Percentiles rank a stretch among this genome's conserved stretches.
Evolutionary conservation across 2,113 vertebrate species (phyloP).

Genomic region (Hypomesus transpacificus): DNA sequence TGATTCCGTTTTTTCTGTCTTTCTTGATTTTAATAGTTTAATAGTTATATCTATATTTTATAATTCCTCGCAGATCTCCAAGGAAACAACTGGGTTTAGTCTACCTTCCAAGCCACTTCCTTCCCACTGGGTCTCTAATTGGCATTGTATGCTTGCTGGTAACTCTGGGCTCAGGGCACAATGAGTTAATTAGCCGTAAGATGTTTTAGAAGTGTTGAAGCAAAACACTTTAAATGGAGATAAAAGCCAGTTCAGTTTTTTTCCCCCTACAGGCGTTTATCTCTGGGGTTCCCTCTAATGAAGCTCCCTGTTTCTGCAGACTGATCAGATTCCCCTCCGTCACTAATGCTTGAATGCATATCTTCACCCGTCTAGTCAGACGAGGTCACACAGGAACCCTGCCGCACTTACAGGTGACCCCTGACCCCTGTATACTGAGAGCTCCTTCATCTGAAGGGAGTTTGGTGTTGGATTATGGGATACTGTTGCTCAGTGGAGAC

Average conservation of each 20-base stretch:
- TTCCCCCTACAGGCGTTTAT: constrained; percentile 40
- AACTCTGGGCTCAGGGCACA: constrained; percentile 29
- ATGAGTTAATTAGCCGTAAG: constrained; percentile 51
- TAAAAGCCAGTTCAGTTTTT: constrained; percentile 40
- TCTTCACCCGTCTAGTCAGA: constrained; percentile 23
- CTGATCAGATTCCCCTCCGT: constrained; percentile 42
- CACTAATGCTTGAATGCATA: constrained; percentile 27
- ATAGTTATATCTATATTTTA: constrained; percentile 23
- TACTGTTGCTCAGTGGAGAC: not conserved
- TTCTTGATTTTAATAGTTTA: not conserved
- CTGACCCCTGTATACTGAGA: constrained; percentile 12
- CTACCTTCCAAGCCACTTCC: constrained; percentile 6
- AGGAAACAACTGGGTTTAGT: constrained; percentile 23
- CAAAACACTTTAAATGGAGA: constrained; percentile 44
- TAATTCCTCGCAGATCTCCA: constrained; percentile 25
- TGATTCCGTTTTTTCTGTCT: not conserved
- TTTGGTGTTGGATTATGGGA: not conserved
- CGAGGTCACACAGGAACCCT: not conserved
- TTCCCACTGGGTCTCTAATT: constrained; percentile 35
- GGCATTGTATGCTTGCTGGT: constrained; percentile 29
- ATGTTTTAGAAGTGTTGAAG: constrained; percentile 44
- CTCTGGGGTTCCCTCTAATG: constrained; percentile 47
- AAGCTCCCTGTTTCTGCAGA: constrained; percentile 43
- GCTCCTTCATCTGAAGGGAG: not conserved
- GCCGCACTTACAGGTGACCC: constrained; percentile 22